These are phyloP conservation scores for Tricholauxania praeusta DNA, from an alignment of 2,888 invertebrate genomes.

Conservation along the genomic window DNA sequence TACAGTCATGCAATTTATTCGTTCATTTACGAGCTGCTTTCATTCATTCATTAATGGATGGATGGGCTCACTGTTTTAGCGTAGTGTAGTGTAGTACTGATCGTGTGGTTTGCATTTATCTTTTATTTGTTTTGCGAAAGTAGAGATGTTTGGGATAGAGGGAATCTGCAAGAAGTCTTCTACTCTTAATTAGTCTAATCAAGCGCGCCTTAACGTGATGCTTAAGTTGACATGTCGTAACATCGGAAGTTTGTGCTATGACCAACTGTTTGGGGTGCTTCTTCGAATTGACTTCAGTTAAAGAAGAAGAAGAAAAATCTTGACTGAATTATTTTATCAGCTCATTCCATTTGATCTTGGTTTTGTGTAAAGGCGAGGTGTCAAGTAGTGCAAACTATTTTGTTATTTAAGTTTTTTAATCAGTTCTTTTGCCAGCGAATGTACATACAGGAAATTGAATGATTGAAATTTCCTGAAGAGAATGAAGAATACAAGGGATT, in stretches of 20 bases:
- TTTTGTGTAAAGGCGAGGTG: no score
- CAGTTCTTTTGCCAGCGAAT: no score
- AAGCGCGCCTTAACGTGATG: not conserved
- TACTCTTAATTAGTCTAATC: slow-evolving; percentile 25
- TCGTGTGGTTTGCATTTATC: slow-evolving; percentile 9
- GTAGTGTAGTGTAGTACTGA: not conserved
- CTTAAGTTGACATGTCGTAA: not conserved
- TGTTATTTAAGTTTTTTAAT: no score
- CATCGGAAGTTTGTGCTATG: slow-evolving; percentile 11
- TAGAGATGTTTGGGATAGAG: not conserved
- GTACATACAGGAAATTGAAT: no score
- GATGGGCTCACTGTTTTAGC: slow-evolving; percentile 15
- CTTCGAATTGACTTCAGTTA: not conserved
- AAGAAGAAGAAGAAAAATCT: no score
- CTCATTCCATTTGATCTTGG: no score
- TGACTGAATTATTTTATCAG: no score
- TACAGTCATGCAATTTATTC: slow-evolving; percentile 22
- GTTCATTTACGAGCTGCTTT: slow-evolving; percentile 1
- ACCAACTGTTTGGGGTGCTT: not conserved
- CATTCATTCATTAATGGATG: slow-evolving; percentile 26
- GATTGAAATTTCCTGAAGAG: no score
- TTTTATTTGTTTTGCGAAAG: not conserved
- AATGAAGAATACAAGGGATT: no score
- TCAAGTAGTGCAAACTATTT: no score
- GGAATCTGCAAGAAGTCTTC: not conserved